Conservation (phyloP, 2,888 invertebrate genomes). For the Sinodicranocentrus sp. region DNA sequence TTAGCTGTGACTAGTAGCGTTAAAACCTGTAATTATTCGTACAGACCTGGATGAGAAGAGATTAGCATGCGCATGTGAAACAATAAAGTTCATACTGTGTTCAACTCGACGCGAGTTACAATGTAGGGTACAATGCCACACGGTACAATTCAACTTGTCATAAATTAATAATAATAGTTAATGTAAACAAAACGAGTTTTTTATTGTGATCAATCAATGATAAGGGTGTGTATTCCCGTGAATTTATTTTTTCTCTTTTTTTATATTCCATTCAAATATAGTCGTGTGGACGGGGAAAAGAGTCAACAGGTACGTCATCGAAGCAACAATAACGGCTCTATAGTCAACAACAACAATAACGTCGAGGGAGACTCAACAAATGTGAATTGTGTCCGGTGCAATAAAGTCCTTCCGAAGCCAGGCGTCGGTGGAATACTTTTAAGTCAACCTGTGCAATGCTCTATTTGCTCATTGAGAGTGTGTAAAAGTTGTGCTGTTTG, state of each 20-base stretch:
- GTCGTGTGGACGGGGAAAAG: slow-evolving; percentile 58
- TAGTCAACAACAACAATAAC: slow-evolving; percentile 54
- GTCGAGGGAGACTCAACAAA: slow-evolving; percentile 24
- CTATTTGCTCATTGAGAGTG: slow-evolving; percentile 67
- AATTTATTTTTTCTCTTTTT: slow-evolving; percentile 9
- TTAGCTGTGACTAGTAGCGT: slow-evolving; percentile 1
- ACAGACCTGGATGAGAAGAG: slow-evolving; percentile 5
- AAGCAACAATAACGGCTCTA: slow-evolving; percentile 18
- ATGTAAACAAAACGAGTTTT: slow-evolving; percentile 26
- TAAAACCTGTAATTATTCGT: slow-evolving; percentile 16
- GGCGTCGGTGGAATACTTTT: slow-evolving; percentile 35
- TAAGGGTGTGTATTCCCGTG: not conserved
- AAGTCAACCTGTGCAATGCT: slow-evolving; percentile 55
- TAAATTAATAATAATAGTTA: slow-evolving; percentile 7
- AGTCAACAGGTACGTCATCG: slow-evolving; percentile 18
- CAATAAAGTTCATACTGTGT: slow-evolving; percentile 3
- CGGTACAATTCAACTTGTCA: not conserved
- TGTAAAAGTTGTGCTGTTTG: slow-evolving; percentile 69
- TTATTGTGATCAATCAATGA: slow-evolving; percentile 27
- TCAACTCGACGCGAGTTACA: not conserved
- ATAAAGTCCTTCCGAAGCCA: slow-evolving; percentile 48
- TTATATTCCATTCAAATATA: slow-evolving; percentile 23
- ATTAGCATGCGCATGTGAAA: not conserved
- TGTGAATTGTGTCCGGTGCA: slow-evolving; percentile 63
- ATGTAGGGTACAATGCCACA: slow-evolving; percentile 3